These are phyloP conservation scores for Erpobdella octoculata DNA, from an alignment of 2,888 invertebrate genomes.

Conservation along the genomic window DNA sequence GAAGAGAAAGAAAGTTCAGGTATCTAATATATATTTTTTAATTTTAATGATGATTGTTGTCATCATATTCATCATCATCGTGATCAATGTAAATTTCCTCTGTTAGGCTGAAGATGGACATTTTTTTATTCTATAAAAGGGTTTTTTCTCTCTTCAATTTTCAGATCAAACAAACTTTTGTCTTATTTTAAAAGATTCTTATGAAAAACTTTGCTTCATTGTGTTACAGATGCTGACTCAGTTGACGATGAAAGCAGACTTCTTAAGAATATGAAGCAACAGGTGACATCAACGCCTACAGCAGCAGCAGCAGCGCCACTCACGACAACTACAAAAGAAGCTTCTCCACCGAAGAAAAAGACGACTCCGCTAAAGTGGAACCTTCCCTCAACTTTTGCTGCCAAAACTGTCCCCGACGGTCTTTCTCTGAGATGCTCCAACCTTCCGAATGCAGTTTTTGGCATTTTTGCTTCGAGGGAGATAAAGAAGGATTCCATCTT, in stretches of 20 bases:
- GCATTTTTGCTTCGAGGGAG: neutral
- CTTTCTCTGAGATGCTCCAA: constrained; percentile 12
- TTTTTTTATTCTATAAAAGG: too few species aligned
- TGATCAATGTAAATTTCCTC: too few species aligned
- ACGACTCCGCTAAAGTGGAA: neutral
- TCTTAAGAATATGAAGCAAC: neutral
- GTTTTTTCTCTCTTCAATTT: too few species aligned
- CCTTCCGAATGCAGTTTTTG: constrained; percentile 4
- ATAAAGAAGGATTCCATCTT: constrained; percentile 2
- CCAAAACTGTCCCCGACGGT: constrained; percentile 15
- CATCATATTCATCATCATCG: too few species aligned
- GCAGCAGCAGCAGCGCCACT: too few species aligned
- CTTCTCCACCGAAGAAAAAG: neutral
- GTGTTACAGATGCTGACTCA: neutral
- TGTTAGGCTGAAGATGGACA: too few species aligned
- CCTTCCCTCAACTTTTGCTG: neutral
- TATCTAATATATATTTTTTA: neutral
- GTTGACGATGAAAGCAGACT: neutral
- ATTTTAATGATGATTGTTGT: neutral
- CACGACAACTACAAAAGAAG: too few species aligned
- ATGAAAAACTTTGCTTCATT: neutral
- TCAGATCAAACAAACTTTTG: neutral
- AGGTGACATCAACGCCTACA: neutral
- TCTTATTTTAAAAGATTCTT: neutral
- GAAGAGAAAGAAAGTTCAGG: neutral